These are phyloP conservation scores for Erpobdella octoculata DNA, from an alignment of 2,888 invertebrate genomes.

Conservation along the genomic window DNA sequence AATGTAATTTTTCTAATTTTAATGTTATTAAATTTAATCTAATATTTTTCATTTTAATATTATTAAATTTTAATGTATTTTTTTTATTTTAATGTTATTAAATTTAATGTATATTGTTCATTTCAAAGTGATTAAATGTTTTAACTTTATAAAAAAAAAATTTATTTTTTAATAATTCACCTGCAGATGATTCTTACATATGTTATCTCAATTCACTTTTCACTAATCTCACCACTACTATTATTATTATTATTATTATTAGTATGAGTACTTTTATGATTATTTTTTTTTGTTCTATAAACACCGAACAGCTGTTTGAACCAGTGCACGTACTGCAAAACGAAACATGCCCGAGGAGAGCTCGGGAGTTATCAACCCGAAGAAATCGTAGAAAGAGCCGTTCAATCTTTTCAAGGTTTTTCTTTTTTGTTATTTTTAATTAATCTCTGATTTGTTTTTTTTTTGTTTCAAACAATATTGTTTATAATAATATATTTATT, in stretches of 20 bases:
- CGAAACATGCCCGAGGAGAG: conserved; percentile 91
- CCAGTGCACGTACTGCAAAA: conserved; percentile 97
- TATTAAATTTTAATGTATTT: too few relatives aligned
- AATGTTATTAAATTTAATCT: neutral
- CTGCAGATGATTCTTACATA: too few relatives aligned
- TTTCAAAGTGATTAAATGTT: too few relatives aligned
- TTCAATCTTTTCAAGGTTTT: conserved; percentile 63
- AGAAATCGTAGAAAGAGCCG: conserved; percentile 77
- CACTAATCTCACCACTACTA: too few relatives aligned
- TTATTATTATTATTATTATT: too few relatives aligned
- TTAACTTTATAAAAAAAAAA: too few relatives aligned
- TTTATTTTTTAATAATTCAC: too few relatives aligned
- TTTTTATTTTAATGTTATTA: too few relatives aligned
- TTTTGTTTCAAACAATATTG: neutral
- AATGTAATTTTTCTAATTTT: neutral
- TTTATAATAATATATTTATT: neutral
- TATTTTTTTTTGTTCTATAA: too few relatives aligned
- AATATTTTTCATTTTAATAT: neutral
- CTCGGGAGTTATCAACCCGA: conserved; percentile 84
- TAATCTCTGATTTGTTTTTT: neutral
- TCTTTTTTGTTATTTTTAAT: neutral
- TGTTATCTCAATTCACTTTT: too few relatives aligned
- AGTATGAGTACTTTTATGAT: too few relatives aligned
- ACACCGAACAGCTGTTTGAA: conserved; percentile 85
- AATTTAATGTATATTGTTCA: too few relatives aligned